phyloP scores from a whole-genome alignment of 2,797 vertebrate species.

The Hephaestus fuliginosus region DNA sequence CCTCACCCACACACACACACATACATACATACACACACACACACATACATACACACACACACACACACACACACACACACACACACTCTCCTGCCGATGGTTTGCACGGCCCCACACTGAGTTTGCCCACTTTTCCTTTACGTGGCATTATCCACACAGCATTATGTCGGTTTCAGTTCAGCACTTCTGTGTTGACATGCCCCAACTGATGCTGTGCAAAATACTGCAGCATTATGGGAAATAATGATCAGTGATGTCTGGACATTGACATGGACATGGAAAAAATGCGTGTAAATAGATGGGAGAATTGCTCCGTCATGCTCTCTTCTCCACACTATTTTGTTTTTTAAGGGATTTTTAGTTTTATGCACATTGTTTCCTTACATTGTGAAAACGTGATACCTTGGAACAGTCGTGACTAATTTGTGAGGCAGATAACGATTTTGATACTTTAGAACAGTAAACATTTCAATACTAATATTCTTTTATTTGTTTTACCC shows the following conservation, averaged over 20 bases:
- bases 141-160: slow-evolving; percentile 37
- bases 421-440: not conserved
- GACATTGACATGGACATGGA: not conserved
- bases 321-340: not conserved
- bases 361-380: not conserved
- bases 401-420: not conserved
- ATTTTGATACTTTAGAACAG: not conserved
- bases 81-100: slow-evolving; percentile 7
- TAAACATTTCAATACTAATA: not conserved
- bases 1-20: slow-evolving; percentile 9
- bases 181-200: slow-evolving; percentile 1
- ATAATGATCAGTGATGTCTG: not conserved
- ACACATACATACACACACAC: slow-evolving; percentile 13
- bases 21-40: slow-evolving; percentile 13
- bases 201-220: not conserved
- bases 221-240: not conserved
- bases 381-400: not conserved
- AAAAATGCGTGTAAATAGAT: not conserved
- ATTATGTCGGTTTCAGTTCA: slow-evolving; percentile 27
- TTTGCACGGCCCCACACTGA: slow-evolving; percentile 28
- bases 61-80: slow-evolving; percentile 20
- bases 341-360: no score
- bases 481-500: not conserved
- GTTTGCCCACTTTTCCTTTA: slow-evolving; percentile 52
- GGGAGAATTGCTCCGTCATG: not conserved